Percentiles rank a stretch among this genome's conserved stretches.
Conservation (phyloP, 2,888 invertebrate species). For the Nymphalis c-album region DNA sequence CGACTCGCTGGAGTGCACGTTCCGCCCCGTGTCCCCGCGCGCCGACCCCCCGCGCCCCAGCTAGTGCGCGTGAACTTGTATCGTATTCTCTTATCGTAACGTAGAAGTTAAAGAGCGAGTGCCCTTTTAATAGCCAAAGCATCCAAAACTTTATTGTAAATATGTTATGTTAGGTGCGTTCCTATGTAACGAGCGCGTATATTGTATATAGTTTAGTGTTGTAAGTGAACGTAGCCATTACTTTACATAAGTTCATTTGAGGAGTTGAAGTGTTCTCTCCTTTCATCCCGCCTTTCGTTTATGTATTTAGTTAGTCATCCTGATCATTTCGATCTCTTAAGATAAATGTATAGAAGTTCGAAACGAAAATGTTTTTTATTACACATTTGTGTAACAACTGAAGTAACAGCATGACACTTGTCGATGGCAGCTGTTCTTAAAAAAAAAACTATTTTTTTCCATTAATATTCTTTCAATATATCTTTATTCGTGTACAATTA, state of each 20-base stretch:
- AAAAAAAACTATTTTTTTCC: too few relatives aligned
- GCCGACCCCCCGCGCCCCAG: conserved; percentile 42
- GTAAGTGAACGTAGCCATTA: conserved; percentile 45
- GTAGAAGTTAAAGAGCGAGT: conserved; percentile 47
- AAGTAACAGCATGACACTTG: background rate
- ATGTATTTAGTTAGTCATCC: conserved; percentile 20
- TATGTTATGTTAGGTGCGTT: conserved; percentile 42
- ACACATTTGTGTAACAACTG: background rate
- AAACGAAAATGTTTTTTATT: background rate
- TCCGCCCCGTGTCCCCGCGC: conserved; percentile 75
- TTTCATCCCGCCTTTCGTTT: conserved; percentile 42
- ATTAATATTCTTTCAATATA: too few relatives aligned
- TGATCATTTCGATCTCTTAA: background rate
- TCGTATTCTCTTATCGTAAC: conserved; percentile 37
- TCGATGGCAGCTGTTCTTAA: too few relatives aligned
- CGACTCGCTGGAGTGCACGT: conserved; percentile 74
- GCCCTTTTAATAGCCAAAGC: conserved; percentile 78
- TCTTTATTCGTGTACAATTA: too few relatives aligned
- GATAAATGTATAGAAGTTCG: background rate
- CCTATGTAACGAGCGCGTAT: conserved; percentile 30
- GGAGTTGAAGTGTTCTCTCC: conserved; percentile 33
- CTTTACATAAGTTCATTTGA: conserved; percentile 37
- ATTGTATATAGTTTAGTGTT: conserved; percentile 44
- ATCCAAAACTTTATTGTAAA: conserved; percentile 78
- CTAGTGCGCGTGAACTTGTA: conserved; percentile 46